Conservation (phyloP, 2,888 invertebrate species). For the Lasioglossum malachurum region DNA sequence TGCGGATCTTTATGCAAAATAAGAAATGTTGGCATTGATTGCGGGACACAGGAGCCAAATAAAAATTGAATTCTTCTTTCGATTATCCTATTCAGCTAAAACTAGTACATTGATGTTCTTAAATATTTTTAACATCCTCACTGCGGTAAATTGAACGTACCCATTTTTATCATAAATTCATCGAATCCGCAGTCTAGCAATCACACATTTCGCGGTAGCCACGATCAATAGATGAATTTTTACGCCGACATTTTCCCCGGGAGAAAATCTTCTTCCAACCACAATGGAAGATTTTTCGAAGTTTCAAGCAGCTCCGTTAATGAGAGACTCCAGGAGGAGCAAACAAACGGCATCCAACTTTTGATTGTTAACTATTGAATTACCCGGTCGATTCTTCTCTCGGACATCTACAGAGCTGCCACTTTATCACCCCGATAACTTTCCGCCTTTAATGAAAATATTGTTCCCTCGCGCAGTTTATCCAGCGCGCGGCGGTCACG, state of each 20-base stretch:
- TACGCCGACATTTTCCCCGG: too few relatives aligned
- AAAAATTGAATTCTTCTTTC: too few relatives aligned
- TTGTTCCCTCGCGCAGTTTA: slow-evolving; percentile 17
- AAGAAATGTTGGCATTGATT: too few relatives aligned
- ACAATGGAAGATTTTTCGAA: not conserved
- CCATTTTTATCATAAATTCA: too few relatives aligned
- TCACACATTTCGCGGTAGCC: not conserved
- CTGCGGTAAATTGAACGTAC: too few relatives aligned
- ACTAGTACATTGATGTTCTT: too few relatives aligned
- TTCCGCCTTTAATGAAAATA: slow-evolving; percentile 31
- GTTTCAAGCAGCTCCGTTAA: not conserved
- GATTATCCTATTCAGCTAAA: too few relatives aligned
- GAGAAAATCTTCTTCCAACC: not conserved
- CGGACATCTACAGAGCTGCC: not conserved
- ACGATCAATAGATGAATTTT: not conserved
- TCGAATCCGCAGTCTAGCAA: too few relatives aligned
- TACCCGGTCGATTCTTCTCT: not conserved
- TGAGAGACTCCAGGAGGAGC: not conserved
- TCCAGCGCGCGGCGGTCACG: not conserved
- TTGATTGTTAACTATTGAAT: slow-evolving; percentile 5
- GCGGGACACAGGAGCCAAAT: too few relatives aligned
- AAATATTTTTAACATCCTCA: too few relatives aligned
- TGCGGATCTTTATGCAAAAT: too few relatives aligned
- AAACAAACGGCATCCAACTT: not conserved
- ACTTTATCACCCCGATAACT: not conserved